phyloP scores from a whole-genome alignment of 2,113 vertebrate genomes.

The Aptenodytes forsteri region DNA sequence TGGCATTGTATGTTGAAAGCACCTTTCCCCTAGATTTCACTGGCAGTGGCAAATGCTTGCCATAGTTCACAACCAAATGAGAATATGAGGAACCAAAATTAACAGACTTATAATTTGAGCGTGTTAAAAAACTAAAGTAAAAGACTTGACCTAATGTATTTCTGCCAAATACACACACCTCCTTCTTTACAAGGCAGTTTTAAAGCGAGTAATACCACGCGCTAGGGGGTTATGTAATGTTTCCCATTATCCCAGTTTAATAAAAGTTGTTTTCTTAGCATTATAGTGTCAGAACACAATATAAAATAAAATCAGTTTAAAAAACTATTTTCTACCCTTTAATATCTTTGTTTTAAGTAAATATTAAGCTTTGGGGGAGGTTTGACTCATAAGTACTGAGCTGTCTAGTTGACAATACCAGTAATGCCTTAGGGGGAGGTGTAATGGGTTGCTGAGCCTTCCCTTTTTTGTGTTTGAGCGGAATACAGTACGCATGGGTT shows the following conservation, averaged over 20 bases:
- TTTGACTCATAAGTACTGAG: neutral
- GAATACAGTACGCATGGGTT: neutral
- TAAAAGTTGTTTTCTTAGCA: neutral
- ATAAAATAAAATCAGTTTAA: neutral
- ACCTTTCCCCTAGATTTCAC: neutral
- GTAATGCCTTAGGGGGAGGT: neutral
- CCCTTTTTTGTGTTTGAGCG: neutral
- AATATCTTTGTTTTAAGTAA: neutral
- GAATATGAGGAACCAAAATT: neutral
- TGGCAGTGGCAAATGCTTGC: neutral
- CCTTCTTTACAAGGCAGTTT: neutral
- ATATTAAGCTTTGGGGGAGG: neutral
- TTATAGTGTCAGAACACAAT: neutral
- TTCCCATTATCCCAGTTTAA: neutral
- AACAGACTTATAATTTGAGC: neutral
- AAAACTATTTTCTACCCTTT: neutral
- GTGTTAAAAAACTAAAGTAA: neutral
- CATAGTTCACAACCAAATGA: neutral
- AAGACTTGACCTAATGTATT: neutral
- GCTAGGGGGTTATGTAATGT: neutral
- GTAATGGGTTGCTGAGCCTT: neutral
- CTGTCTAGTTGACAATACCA: neutral
- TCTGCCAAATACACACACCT: neutral
- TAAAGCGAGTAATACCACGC: neutral
- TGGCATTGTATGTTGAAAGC: neutral